phyloP scores from a whole-genome alignment of 1,140 invertebrate species.

The Nylanderia fulva region DNA sequence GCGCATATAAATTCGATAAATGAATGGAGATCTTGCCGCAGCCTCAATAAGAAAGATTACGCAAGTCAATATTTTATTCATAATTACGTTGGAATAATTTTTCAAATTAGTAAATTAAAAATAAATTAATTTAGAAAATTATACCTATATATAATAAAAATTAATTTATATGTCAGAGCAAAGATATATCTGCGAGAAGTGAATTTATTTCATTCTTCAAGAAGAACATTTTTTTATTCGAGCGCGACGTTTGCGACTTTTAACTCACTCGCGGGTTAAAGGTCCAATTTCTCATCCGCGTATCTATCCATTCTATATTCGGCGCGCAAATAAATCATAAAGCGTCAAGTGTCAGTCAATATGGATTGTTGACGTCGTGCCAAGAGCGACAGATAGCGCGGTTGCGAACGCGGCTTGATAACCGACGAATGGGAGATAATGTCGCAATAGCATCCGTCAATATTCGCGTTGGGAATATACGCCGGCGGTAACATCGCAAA shows the following conservation, averaged over 20 bases:
- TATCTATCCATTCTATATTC: not conserved
- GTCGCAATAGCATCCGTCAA: conserved; percentile 50
- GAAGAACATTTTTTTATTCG: not conserved
- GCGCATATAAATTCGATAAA: conserved; percentile 32
- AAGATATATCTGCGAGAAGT: too few relatives aligned
- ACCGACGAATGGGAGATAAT: not conserved
- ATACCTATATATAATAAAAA: not conserved
- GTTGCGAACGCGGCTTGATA: conserved; percentile 22
- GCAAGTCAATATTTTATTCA: conserved; percentile 19
- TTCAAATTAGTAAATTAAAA: not conserved
- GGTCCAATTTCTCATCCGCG: conserved; percentile 11
- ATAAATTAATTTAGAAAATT: not conserved
- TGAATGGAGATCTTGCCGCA: not conserved
- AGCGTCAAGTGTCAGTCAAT: conserved; percentile 9
- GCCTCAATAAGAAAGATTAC: conserved; percentile 18
- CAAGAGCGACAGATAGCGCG: not conserved
- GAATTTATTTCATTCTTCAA: not conserved
- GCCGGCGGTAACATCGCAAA: conserved; percentile 53
- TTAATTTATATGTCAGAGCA: not conserved
- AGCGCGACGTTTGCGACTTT: not conserved
- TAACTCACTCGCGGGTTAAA: not conserved
- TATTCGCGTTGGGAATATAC: conserved; percentile 13
- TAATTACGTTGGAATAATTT: not conserved
- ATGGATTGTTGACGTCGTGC: not conserved
- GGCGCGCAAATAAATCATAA: conserved; percentile 23